A percentile compares a stretch with the other conserved stretches of the same genome.
Evolutionary conservation across 2,797 vertebrate species (phyloP).

Genomic region (Sebastes paucispinis): DNA sequence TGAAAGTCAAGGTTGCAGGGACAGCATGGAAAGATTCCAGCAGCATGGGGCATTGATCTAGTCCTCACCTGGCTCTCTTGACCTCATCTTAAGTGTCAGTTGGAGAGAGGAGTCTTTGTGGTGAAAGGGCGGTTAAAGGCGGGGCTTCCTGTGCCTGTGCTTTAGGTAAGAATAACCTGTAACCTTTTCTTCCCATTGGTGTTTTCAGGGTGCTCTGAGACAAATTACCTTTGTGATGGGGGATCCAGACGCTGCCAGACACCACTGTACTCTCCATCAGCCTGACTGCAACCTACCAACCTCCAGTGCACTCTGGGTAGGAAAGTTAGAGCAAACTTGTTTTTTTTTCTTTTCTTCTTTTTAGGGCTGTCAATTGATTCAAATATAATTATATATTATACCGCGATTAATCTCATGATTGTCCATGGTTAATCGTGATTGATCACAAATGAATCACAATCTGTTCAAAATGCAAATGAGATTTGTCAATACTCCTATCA

Average conservation of each 20-base stretch:
- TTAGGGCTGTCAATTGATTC: too few relatives aligned
- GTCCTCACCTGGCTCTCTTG: not conserved
- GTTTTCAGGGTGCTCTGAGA: conserved; percentile 81
- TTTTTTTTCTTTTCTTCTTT: not conserved
- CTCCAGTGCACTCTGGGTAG: conserved; percentile 12
- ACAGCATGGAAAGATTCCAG: not conserved
- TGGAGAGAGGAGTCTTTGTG: not conserved
- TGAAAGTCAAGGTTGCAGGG: not conserved
- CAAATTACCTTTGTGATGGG: conserved; percentile 86
- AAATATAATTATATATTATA: too few relatives aligned
- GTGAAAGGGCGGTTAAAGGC: too few relatives aligned
- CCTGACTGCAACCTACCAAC: conserved; percentile 52
- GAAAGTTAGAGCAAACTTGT: not conserved
- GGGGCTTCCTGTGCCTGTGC: not conserved
- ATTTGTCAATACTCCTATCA: too few relatives aligned
- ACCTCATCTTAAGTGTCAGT: not conserved
- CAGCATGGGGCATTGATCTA: not conserved
- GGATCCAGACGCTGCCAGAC: conserved; percentile 73
- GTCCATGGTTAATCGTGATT: too few relatives aligned
- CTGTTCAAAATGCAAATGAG: too few relatives aligned
- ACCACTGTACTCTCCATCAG: conserved; percentile 73
- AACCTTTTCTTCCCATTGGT: conserved; percentile 7
- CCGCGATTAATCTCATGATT: too few relatives aligned
- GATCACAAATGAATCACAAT: too few relatives aligned
- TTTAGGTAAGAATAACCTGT: not conserved